phyloP scores from a whole-genome alignment of 2,888 invertebrate genomes.

The Magallana nippona region DNA sequence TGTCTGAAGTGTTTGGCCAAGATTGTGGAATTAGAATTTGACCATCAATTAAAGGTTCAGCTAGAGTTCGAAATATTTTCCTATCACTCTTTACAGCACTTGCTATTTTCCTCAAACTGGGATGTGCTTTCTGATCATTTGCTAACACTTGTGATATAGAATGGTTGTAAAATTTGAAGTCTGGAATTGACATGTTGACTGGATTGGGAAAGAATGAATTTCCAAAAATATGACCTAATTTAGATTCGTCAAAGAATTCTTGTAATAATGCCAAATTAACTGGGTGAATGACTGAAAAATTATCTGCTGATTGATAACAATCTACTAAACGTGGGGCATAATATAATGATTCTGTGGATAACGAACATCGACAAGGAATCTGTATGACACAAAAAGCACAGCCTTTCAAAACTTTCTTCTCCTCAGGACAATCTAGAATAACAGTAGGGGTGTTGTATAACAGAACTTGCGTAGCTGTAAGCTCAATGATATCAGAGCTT shows the following conservation, averaged over 20 bases:
- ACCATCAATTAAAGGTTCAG: slow-evolving; percentile 45
- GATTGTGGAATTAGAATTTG: slow-evolving; percentile 6
- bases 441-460: slow-evolving; percentile 10
- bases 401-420: slow-evolving; percentile 33
- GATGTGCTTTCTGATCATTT: slow-evolving; percentile 41
- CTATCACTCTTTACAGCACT: slow-evolving; percentile 48
- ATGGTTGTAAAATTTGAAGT: slow-evolving; percentile 41
- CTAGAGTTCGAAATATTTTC: slow-evolving; percentile 45
- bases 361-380: slow-evolving; percentile 38
- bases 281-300: slow-evolving; percentile 19
- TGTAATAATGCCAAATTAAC: slow-evolving; percentile 40
- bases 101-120: slow-evolving; percentile 52
- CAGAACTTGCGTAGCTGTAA: slow-evolving; percentile 18
- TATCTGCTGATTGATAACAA: slow-evolving; percentile 4
- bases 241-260: slow-evolving; percentile 40
- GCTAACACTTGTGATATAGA: slow-evolving; percentile 30
- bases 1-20: slow-evolving; percentile 27
- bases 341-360: neutral
- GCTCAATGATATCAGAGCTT: slow-evolving; percentile 24
- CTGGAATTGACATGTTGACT: slow-evolving; percentile 20
- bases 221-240: slow-evolving; percentile 36
- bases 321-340: slow-evolving; percentile 30
- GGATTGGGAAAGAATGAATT: slow-evolving; percentile 28
- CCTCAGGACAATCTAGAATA: neutral
- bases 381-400: slow-evolving; percentile 40